Evolutionary conservation across 2,888 invertebrate species (phyloP), one percentile per base, ranked within the genome.

Genomic region (Podabrus alpinus): DNA sequence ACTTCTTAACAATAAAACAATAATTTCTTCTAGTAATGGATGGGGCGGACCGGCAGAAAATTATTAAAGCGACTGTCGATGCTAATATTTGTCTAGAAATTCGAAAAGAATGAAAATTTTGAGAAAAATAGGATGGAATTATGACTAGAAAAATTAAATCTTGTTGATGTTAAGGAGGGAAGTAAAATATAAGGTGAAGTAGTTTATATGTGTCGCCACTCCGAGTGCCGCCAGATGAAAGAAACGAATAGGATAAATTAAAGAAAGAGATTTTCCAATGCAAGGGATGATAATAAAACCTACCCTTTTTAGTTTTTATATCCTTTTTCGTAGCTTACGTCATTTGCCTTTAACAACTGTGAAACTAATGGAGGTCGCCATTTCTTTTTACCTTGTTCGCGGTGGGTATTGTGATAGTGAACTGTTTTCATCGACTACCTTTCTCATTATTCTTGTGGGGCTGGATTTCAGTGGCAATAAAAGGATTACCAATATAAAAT

Each of bases 261-360:
- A 83, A 82, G 82, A 80, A 79, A 82, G 83, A 83, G 81, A 82
- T 79, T 81, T 81, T 79, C 81, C 79, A 81, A 83, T 81, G 82
- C 80, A 80, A 78, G 79, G 82, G 83, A 83, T 83, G 85, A 85
- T 83, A 85, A 85, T 85, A 85, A 85, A 85, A 84, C 81, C 83
- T 79, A 81, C 83, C 84, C 83, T 76, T 76, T 76, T 76, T 76
- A 76, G 76, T 76, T 76, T 76, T 76, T 76, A 76, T 76, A 76
- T 76, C 76, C 76, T 76, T 76, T 71, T 75, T 79, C 80, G 73
- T 73, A 82, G 82, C 84, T 85, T 84, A 84, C 84, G 85, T 85
- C 86, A 85, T 86, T 86, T 85, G 85, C 85, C 84, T 86, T 85
- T 84, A 85, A 85, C 86, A 86, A 85, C 85, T 85, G 84, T 79